A percentile compares a stretch with the other conserved stretches of the same genome.
Evolutionary conservation across 2,797 vertebrate genomes (phyloP).

Genomic region (Molossus molossus): DNA sequence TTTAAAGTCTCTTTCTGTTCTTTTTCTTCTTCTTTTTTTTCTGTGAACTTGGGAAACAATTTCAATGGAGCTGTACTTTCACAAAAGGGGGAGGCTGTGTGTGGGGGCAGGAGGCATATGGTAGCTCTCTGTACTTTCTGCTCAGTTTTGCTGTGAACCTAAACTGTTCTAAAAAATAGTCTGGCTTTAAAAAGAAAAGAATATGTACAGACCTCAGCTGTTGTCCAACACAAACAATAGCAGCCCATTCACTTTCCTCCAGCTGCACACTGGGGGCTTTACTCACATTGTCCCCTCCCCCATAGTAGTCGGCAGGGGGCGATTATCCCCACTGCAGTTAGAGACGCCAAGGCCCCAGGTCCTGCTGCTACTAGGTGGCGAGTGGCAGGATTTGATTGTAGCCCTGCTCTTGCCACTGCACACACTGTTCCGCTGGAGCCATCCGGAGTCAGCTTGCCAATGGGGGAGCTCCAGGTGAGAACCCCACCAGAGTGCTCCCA

Average conservation of each 20-base stretch:
- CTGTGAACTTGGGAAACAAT: constrained; percentile 31
- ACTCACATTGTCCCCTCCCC: too few species aligned
- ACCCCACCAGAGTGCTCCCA: accelerated
- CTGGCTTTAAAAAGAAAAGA: not conserved
- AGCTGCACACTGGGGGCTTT: not conserved
- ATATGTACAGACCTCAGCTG: not conserved
- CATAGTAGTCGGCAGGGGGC: not conserved
- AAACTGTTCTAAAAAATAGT: not conserved
- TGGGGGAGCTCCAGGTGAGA: not conserved
- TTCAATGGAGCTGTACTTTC: not conserved
- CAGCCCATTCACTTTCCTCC: not conserved
- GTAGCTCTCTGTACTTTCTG: not conserved
- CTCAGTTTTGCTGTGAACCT: not conserved
- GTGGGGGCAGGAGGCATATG: not conserved
- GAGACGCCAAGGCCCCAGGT: not conserved
- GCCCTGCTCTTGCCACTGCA: not conserved
- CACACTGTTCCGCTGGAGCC: not conserved
- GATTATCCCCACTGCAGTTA: too few species aligned
- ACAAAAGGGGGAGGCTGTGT: not conserved
- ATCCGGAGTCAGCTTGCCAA: not conserved
- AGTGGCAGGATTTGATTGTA: too few species aligned
- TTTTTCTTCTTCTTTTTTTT: too few species aligned
- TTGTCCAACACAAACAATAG: not conserved
- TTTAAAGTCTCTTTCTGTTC: not conserved
- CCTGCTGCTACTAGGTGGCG: accelerated